Base-by-base conservation (phyloP, 1,140 invertebrate species). In the Drosophila kepulauana region DNA sequence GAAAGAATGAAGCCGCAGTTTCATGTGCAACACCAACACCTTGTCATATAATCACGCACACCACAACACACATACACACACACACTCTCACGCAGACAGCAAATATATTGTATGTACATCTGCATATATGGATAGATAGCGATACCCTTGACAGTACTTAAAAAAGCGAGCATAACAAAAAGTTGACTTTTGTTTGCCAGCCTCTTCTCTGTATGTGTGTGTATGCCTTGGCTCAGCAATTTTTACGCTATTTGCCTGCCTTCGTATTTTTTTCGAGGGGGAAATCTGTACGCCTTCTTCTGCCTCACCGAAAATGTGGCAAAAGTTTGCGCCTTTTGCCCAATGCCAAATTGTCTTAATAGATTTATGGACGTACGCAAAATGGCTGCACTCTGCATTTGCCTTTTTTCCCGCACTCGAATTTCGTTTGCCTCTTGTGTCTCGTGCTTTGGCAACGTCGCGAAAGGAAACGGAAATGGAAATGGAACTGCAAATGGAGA, bases 111-210 rank as follows among this genome's bases (percentile, higher is more conserved):
- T 54, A 16, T 28, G 13, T 41, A 49, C 48, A 46, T 67, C 46
- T 59, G 61, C 71, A 70, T 56, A 35, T 70, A 81, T 67, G 73
- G 77, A 82, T 78, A 88, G 84, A 88, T 89, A 88, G 84, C 84
- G 85, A 89, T 88, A 88, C 84, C 85, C 84, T 84, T 88, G 84
- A 89, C 85, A 88, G 84, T 88, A 84, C 84, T 88, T 88, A 89
- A 88, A 88, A 82, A 82, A 52, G 20, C 70, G 70, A 77, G 74
- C 13, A 82, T 70, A 69, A 72, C 41, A 43, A 80, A 81, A 88
- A 75, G 69, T 80, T 88, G 67, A 78, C 78, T 88, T 80, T 89
- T 88, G 84, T 84, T 88, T 88, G 84, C 51, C 51, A 56, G 66
- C 49, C 72, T 57, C 66, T 58, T 57, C 66, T 58, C 66, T 56